Conservation (phyloP, 2,888 invertebrate genomes). For the Mechanitis messenoides region DNA sequence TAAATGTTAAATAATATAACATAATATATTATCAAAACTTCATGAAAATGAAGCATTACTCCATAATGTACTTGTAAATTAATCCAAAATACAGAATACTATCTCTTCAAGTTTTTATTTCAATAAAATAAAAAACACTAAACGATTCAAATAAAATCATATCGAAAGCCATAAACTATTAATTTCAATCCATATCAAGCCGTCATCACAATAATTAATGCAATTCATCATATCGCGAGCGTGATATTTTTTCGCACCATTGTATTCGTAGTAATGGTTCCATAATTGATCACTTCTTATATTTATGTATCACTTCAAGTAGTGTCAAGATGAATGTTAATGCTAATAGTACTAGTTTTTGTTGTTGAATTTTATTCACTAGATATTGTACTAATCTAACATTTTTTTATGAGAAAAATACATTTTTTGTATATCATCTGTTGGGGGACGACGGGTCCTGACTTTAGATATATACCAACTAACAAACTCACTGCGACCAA, state of each 20-base stretch:
- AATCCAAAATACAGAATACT: too few species aligned
- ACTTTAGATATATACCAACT: too few species aligned
- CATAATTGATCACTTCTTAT: slow-evolving; percentile 26
- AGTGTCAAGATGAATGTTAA: slow-evolving; percentile 5
- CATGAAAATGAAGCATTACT: too few species aligned
- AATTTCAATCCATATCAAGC: slow-evolving; percentile 25
- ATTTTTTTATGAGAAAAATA: too few species aligned
- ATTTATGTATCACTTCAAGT: slow-evolving; percentile 11
- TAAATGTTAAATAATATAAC: too few species aligned
- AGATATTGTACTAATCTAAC: neutral
- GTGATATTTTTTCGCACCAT: slow-evolving; percentile 25
- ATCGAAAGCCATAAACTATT: slow-evolving; percentile 7
- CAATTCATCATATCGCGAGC: slow-evolving; percentile 23
- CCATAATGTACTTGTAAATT: too few species aligned
- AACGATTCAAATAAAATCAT: slow-evolving; percentile 1
- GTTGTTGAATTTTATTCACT: neutral
- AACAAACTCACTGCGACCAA: too few species aligned
- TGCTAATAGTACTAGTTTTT: slow-evolving; percentile 5
- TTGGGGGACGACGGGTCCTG: too few species aligned
- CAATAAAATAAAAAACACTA: neutral
- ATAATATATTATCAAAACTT: too few species aligned
- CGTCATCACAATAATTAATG: slow-evolving; percentile 26
- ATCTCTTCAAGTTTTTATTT: too few species aligned
- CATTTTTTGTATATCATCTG: too few species aligned
- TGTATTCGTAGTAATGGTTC: slow-evolving; percentile 25